These are phyloP conservation scores for Ceratothoa steindachneri DNA, from an alignment of 2,888 invertebrate species.

Conservation along the genomic window DNA sequence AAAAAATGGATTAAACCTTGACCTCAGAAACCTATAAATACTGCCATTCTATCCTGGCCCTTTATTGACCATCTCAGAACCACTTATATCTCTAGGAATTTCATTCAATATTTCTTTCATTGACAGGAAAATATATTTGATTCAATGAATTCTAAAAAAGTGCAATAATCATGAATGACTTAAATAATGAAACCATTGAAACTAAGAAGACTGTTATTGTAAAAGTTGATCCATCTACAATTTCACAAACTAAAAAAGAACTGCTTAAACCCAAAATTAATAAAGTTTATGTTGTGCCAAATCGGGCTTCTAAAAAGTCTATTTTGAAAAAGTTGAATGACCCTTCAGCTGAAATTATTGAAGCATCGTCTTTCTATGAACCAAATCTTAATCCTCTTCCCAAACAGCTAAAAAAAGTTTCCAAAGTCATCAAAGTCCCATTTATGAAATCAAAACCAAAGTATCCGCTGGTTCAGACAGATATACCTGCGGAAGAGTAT, in stretches of 20 bases:
- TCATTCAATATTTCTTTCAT: too few species aligned
- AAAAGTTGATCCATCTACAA: not conserved
- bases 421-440: not conserved
- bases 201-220: not conserved
- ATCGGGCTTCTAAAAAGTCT: not conserved
- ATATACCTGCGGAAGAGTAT: not conserved
- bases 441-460: not conserved
- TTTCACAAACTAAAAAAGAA: not conserved
- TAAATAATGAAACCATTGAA: not conserved
- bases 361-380: not conserved
- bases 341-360: not conserved
- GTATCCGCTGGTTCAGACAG: not conserved
- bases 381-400: not conserved
- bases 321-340: not conserved
- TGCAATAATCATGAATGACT: too few species aligned
- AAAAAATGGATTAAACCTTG: too few species aligned
- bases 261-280: not conserved
- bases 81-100: too few species aligned
- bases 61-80: too few species aligned
- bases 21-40: too few species aligned
- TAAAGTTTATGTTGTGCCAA: slow-evolving; percentile 2
- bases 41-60: too few species aligned
- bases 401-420: not conserved
- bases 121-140: too few species aligned
- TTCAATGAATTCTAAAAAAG: too few species aligned